Evolutionary conservation across 1,140 invertebrate genomes (phyloP), one percentile per base, ranked within the genome.

Genomic region (Rhyacophila brunnea): DNA sequence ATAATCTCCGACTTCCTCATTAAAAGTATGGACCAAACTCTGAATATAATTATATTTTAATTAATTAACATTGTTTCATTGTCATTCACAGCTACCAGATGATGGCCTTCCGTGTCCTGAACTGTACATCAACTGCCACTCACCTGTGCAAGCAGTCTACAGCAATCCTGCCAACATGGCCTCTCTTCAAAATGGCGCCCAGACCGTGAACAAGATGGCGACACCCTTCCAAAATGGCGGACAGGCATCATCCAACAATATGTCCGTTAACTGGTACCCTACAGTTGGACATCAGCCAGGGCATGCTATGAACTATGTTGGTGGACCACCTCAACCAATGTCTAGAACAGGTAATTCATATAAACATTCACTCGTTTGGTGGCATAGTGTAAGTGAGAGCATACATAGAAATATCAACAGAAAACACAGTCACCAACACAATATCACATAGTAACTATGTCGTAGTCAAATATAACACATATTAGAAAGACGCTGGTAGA

Each of bases 81-180:
- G 6, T 48, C 1, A 7, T 2, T 51, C 13, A 36, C 18, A 51
- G 49, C 14, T 40, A 2, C 49, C 49, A 10, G 59, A 61, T 17
- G 50, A 63, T 34, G 36, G 11, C 5, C 38, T 43, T 18, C 42
- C 10, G 15, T 45, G 32, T 54, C 61, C 61, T 6, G 56, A 58
- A n/a, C 19, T 58, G 14, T 63, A 63, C 20, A 57, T 58, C 1
- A 56, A 55, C 35, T 51, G 46, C n/a, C 55, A 53, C 36, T 47
- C 55, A 0, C 56, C 61, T 1, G 53, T 40, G n/a, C 61, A 63
- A 43, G 52, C 52, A 1, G 32, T 64, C 14, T 64, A 64, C 28
- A 64, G 34, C 20, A 60, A 47, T 40, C 40, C 53, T 6, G 20
- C 28, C 9, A 59, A 48, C 44, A 13, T 40, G 10, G 48, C 23